Evolutionary conservation across 2,113 vertebrate species (phyloP), one percentile per base, ranked within the genome.

Genomic region (Pachycephala philippinensis): DNA sequence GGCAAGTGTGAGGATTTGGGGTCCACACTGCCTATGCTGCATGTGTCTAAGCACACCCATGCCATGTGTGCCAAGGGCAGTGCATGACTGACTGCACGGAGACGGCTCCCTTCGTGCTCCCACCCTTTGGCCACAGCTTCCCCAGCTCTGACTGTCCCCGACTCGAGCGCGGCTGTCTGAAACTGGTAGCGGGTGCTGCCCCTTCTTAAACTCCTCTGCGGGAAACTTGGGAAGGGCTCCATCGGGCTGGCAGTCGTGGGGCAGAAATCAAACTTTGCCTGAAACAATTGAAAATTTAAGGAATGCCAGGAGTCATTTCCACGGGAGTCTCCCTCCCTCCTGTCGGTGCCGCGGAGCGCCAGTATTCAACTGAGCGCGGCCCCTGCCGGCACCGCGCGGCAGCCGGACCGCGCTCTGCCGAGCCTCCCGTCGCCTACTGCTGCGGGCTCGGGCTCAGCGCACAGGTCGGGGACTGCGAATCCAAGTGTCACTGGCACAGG

Each of bases 131-230:
- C 22, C 75, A 7, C 28, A 37, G 74, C 35, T 66, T 45, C 26
- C 35, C 50, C 13, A 66, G 15, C 28, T 47, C 60, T 52, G 44
- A 47, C 39, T 18, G 45, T 11, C 31, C 47, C 20, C 4, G 4
- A 18, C 1, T 2, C 0, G 2, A 40, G 27, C 4, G 3, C 1
- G 3, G 35, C 18, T 3, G 5, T 59, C 64, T 44, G 11, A 57
- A 66, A 30, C 23, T 7, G 22, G 10, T 3, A 17, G 31, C 53
- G 2, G 21, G 8, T 4, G 30, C 50, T 65, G 71, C 26, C 53
- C 31, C 30, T 72, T 72, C 76, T 47, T 24, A 44, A 76, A 17
- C 20, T 40, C 28, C 20, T 88, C 77, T 9, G n/a, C 1, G 0
- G 28, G 26, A 69, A 59, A 30, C 44, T 31, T 21, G 45, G 30